These are phyloP conservation scores for Pseudomyrmex cubaensis DNA, from an alignment of 1,140 invertebrate genomes.

Conservation along the genomic window DNA sequence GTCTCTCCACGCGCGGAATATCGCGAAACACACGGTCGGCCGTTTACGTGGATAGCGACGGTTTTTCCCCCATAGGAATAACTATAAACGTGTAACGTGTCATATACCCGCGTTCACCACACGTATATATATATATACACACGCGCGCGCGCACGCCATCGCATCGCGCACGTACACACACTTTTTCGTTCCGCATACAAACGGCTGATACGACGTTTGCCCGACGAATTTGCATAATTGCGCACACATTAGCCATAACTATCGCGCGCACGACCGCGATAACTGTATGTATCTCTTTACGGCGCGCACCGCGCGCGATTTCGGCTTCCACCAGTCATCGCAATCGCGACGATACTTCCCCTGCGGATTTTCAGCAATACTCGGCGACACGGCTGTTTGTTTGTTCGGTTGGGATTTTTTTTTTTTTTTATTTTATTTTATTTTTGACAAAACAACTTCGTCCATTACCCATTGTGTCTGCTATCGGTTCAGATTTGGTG, in stretches of 20 bases:
- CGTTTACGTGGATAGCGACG: neutral
- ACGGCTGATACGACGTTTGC: slow-evolving; percentile 27
- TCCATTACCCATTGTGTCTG: slow-evolving; percentile 1
- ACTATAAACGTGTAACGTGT: neutral
- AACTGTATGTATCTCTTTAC: slow-evolving; percentile 24
- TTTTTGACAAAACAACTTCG: neutral
- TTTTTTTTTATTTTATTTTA: neutral
- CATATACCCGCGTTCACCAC: too few relatives aligned
- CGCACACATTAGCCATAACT: slow-evolving; percentile 56
- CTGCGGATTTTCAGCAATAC: slow-evolving; percentile 18
- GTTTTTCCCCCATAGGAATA: slow-evolving; percentile 10
- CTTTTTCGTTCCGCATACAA: neutral
- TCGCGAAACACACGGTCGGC: neutral
- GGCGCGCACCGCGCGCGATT: slow-evolving; percentile 12
- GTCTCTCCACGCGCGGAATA: neutral
- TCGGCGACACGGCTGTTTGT: neutral
- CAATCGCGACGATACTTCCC: neutral
- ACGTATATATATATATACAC: neutral
- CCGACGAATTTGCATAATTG: slow-evolving; percentile 48
- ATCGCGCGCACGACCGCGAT: slow-evolving; percentile 43
- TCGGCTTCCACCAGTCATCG: slow-evolving; percentile 21
- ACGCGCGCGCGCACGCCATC: neutral
- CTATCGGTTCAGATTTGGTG: neutral
- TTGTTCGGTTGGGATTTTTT: neutral
- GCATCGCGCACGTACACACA: neutral